These are phyloP conservation scores for Spheniscus mendiculus DNA, from an alignment of 2,113 vertebrate genomes.

Conservation along the genomic window DNA sequence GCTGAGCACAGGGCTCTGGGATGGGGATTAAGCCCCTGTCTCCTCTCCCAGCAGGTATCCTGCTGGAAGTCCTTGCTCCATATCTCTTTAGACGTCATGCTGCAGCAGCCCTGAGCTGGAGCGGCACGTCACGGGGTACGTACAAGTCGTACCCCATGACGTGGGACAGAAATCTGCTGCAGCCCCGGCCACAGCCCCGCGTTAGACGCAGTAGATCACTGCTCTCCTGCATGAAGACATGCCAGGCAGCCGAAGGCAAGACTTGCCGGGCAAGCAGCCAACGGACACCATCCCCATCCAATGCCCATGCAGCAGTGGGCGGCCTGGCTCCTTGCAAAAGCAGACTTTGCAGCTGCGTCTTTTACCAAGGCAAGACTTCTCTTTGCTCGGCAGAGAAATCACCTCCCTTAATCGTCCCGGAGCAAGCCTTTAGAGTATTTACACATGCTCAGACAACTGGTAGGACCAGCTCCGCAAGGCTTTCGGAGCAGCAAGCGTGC, in stretches of 20 bases:
- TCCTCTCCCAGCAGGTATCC: neutral
- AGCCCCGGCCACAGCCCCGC: fast-evolving
- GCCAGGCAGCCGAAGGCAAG: neutral
- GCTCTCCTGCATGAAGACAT: neutral
- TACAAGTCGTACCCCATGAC: fast-evolving
- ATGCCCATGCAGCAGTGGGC: neutral
- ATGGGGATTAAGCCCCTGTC: neutral
- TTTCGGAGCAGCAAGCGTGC: neutral
- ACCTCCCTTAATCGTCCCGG: neutral
- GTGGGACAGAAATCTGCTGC: neutral
- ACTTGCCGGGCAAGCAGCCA: neutral
- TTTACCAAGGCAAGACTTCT: neutral
- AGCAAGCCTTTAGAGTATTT: neutral
- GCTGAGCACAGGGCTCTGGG: neutral
- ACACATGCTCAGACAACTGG: neutral
- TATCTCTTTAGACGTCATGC: fast-evolving
- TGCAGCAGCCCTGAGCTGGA: neutral
- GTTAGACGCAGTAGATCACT: neutral
- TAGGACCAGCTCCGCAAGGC: slow-evolving; percentile 25
- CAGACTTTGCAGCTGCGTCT: neutral
- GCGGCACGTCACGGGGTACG: fast-evolving
- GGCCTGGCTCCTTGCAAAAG: neutral
- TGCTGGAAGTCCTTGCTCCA: neutral
- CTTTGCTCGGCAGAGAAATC: neutral
- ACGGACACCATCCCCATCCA: neutral